These are phyloP conservation scores for Anas acuta DNA, from an alignment of 2,797 vertebrate genomes.

Conservation along the genomic window DNA sequence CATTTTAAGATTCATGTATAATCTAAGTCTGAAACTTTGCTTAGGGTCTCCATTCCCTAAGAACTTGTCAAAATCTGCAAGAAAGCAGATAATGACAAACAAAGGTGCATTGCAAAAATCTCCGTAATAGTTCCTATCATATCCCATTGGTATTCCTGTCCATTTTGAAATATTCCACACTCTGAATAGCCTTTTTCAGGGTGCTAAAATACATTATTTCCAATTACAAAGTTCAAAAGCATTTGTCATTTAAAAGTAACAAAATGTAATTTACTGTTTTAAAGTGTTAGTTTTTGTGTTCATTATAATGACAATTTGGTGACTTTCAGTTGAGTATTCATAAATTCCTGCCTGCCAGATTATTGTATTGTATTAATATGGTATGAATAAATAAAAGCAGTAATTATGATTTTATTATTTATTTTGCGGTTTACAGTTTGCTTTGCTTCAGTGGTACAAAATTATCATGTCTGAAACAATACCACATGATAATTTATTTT, in stretches of 20 bases:
- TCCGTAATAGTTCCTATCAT: not conserved
- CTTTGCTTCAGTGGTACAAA: conserved; percentile 69
- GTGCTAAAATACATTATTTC: not conserved
- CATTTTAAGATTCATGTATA: not conserved
- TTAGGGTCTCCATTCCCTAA: not conserved
- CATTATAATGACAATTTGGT: conserved; percentile 47
- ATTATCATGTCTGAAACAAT: conserved; percentile 63
- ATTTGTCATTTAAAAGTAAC: conserved; percentile 47
- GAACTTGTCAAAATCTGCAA: not conserved
- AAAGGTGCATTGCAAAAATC: not conserved
- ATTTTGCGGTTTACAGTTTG: conserved; percentile 76
- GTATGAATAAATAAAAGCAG: conserved; percentile 76
- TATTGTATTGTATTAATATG: conserved; percentile 80
- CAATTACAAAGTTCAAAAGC: conserved; percentile 2
- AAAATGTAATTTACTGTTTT: conserved; percentile 36
- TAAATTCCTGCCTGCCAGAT: conserved; percentile 74
- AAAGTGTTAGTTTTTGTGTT: conserved; percentile 49
- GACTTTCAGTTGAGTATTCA: conserved; percentile 73
- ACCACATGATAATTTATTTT: conserved; percentile 46
- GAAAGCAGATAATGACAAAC: not conserved
- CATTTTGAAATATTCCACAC: not conserved
- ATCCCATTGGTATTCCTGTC: not conserved
- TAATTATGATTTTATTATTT: conserved; percentile 76
- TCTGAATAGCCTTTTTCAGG: not conserved
- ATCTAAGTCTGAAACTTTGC: not conserved